A percentile compares a stretch with the other conserved stretches of the same genome.
Conservation (phyloP, 2,797 vertebrate genomes). For the Eulemur mongoz region DNA sequence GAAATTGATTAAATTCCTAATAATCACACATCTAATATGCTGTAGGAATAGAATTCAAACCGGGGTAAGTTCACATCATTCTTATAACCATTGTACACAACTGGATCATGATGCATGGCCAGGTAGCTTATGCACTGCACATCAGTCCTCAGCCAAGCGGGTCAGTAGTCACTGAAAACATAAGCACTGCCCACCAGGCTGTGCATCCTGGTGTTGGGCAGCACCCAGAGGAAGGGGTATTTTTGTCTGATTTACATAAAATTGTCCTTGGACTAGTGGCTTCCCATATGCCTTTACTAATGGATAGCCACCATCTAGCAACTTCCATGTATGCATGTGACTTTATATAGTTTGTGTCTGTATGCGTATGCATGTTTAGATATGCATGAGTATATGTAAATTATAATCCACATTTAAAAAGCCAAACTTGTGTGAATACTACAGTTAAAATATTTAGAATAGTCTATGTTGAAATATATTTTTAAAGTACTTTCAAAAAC, state of each 20-base stretch:
- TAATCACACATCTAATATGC: background rate
- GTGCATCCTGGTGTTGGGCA: background rate
- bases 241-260: background rate
- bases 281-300: background rate
- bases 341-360: background rate
- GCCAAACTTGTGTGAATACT: background rate
- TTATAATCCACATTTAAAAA: background rate
- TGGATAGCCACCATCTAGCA: background rate
- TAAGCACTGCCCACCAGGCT: background rate
- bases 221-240: background rate
- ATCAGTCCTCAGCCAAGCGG: background rate
- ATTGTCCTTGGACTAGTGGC: background rate
- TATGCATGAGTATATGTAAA: background rate
- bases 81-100: background rate
- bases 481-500: background rate
- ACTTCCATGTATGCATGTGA: background rate
- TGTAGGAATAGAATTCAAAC: background rate
- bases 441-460: background rate
- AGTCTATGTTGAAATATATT: background rate
- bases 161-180: background rate
- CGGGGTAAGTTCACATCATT: background rate
- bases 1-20: background rate
- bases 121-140: background rate
- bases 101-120: background rate
- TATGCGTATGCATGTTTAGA: background rate